Evolutionary conservation across 2,797 vertebrate species (phyloP).

Genomic region (Spinus olivaceus): DNA sequence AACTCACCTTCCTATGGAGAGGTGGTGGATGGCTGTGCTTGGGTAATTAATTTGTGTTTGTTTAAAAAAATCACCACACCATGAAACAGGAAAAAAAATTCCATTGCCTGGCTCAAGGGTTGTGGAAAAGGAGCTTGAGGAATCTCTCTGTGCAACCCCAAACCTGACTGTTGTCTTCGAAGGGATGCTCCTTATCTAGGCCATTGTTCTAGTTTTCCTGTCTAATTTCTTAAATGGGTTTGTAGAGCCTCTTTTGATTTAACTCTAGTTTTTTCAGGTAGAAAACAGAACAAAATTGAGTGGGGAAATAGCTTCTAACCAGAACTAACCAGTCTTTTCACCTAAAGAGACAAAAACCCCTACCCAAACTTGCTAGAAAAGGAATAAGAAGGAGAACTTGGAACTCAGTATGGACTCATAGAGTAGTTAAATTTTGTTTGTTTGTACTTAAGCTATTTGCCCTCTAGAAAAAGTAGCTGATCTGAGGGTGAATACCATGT

Average conservation of each 20-base stretch:
- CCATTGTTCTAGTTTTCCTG: constrained; percentile 25
- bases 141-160: background rate
- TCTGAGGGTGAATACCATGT: background rate
- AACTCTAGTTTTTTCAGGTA: background rate
- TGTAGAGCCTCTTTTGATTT: background rate
- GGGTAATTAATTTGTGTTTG: background rate
- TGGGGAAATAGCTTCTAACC: background rate
- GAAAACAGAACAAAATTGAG: background rate
- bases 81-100: background rate
- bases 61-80: background rate
- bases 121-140: background rate
- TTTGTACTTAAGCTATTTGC: background rate
- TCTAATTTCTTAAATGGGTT: background rate
- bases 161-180: background rate
- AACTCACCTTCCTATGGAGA: background rate
- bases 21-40: background rate
- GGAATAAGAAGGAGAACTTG: background rate
- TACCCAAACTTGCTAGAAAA: background rate
- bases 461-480: background rate
- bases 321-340: background rate
- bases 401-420: no score
- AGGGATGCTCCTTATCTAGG: background rate
- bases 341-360: background rate
- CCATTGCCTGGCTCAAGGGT: background rate
- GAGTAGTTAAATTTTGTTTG: background rate